Evolutionary conservation across 2,797 vertebrate species (phyloP).

Genomic region (Choloepus didactylus): DNA sequence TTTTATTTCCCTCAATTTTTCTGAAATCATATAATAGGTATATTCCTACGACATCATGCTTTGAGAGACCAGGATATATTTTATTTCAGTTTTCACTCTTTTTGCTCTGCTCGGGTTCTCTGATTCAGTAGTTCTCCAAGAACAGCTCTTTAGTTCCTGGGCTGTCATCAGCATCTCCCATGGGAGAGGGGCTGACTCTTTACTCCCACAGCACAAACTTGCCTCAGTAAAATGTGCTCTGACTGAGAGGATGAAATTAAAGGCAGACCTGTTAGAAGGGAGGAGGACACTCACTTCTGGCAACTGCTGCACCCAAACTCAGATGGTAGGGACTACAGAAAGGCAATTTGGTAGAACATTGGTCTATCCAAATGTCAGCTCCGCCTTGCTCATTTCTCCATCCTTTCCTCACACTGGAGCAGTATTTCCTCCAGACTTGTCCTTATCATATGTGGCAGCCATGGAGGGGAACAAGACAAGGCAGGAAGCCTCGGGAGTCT

Average conservation of each 20-base stretch:
- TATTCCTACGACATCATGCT: constrained; percentile 74
- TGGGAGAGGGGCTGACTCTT: background rate
- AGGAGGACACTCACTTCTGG: background rate
- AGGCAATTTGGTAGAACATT: background rate
- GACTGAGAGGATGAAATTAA: background rate
- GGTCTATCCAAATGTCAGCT: background rate
- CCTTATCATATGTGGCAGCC: background rate
- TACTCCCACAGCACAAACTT: background rate
- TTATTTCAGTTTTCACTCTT: constrained; percentile 74
- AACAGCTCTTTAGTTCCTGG: constrained; percentile 41
- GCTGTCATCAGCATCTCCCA: constrained; percentile 76
- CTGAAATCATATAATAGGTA: constrained; percentile 68
- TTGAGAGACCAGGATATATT: constrained; percentile 67
- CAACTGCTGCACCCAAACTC: background rate
- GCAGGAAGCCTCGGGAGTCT: background rate
- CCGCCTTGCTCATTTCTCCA: background rate
- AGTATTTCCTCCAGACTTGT: background rate
- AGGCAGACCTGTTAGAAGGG: background rate
- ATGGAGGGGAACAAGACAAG: background rate
- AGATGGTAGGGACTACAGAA: background rate
- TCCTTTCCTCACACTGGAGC: background rate
- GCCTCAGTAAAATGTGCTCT: background rate
- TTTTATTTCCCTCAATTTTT: constrained; percentile 82
- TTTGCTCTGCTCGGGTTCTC: constrained; percentile 72
- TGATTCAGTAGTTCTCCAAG: constrained; percentile 51